Evolutionary conservation across 2,888 invertebrate species (phyloP).

Genomic region (Abrostola triplasia): DNA sequence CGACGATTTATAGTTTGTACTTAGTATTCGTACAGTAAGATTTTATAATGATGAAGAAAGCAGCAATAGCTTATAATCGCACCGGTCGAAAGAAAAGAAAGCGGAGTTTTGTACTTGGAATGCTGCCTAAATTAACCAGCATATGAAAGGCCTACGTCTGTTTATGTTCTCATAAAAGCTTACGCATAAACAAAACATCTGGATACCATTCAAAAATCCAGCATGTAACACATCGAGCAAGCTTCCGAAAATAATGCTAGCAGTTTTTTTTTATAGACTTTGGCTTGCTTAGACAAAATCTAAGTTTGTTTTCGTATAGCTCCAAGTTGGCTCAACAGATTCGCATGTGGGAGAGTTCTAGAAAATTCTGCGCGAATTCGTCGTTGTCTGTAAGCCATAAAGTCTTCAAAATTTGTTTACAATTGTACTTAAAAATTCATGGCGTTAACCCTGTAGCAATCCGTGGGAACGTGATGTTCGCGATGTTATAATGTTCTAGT

Average conservation of each 20-base stretch:
- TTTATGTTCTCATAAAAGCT: slow-evolving; percentile 21
- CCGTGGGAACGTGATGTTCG: slow-evolving; percentile 61
- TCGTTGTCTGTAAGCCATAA: slow-evolving; percentile 14
- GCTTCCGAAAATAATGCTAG: slow-evolving; percentile 28
- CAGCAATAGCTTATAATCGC: slow-evolving; percentile 17
- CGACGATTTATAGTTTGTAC: too few relatives aligned
- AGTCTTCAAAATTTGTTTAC: slow-evolving; percentile 33
- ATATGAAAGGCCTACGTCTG: slow-evolving; percentile 28
- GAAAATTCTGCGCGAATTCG: slow-evolving; percentile 15
- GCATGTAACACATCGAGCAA: slow-evolving; percentile 11
- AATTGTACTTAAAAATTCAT: slow-evolving; percentile 36
- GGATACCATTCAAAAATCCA: slow-evolving; percentile 20
- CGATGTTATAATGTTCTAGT: slow-evolving; percentile 62
- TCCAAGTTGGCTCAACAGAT: slow-evolving; percentile 13
- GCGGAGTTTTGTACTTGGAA: slow-evolving; percentile 27
- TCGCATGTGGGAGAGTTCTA: slow-evolving; percentile 34
- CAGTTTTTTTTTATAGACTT: too few relatives aligned
- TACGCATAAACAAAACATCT: slow-evolving; percentile 29
- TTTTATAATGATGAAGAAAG: slow-evolving; percentile 36
- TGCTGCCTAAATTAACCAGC: slow-evolving; percentile 34
- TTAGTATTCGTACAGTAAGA: neutral
- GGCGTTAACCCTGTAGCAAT: slow-evolving; percentile 49
- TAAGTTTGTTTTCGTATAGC: slow-evolving; percentile 30
- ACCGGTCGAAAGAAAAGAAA: slow-evolving; percentile 37
- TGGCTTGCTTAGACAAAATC: neutral